These are phyloP conservation scores for Catharus minimus DNA, from an alignment of 2,113 vertebrate genomes.

Conservation along the genomic window DNA sequence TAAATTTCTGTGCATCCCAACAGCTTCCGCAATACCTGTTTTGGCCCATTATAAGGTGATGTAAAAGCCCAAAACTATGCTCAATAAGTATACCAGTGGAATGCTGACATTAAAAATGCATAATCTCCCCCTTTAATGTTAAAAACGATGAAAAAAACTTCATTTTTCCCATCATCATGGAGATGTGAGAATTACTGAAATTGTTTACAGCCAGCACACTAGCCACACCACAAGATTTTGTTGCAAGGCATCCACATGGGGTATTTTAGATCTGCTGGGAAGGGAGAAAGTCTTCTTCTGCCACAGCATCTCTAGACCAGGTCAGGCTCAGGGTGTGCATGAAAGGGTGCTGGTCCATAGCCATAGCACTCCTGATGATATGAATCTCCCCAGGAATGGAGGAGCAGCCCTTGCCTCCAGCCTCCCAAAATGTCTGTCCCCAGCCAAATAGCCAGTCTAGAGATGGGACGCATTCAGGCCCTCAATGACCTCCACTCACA, in stretches of 20 bases:
- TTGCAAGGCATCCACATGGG: rapidly evolving
- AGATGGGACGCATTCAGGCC: background rate
- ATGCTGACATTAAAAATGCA: background rate
- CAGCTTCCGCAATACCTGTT: background rate
- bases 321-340: background rate
- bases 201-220: background rate
- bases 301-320: background rate
- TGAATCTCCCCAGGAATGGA: rapidly evolving
- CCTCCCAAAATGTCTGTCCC: background rate
- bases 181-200: background rate
- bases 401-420: background rate
- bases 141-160: rapidly evolving
- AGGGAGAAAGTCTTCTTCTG: background rate
- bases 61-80: background rate
- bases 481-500: background rate
- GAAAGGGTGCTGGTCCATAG: background rate
- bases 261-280: background rate
- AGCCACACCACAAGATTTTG: background rate
- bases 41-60: background rate
- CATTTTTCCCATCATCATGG: background rate
- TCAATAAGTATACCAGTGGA: background rate
- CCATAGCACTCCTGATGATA: background rate
- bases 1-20: background rate
- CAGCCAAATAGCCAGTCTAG: background rate
- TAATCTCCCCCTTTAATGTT: background rate